Base-by-base conservation (phyloP, 2,888 invertebrate species). In the Acleris cristana region DNA sequence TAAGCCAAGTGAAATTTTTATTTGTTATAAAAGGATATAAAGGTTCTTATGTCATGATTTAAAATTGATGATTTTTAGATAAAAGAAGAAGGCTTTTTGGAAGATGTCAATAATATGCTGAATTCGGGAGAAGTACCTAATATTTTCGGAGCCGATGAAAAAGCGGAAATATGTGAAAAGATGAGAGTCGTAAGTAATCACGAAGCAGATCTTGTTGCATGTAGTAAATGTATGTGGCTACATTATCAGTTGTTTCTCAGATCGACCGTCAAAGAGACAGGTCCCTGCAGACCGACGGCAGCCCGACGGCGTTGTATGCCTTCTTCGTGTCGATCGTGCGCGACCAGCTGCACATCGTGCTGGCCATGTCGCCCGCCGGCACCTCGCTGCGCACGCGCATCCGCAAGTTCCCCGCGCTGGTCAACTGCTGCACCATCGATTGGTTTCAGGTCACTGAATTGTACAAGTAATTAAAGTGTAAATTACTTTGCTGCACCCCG, bases 81-180 rank as follows among this genome's bases (percentile, higher is more conserved):
- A 48, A 98, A 98, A 93, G 96, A 98, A 85, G 98, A 98, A 90
- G 96, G 96, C 0, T 98, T 98, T 81, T 90, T 99, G 59, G 98
- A 99, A 87, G 99, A 99, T 79, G 95, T 98, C 1, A 98, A 97
- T 82, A 98, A 98, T 83, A 94, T 99, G 86, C 88, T 99, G 54
- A 98, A 98, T 84, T 96, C 97, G 0, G 98, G 98, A 3, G 98
- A 98, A 93, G 97, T 98, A 0, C 98, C 98, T 0, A 98, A 98
- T 87, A 94, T 99, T 61, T 98, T 97, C 80, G 93, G 94, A 14
- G 89, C 94, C 5, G 98, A 98, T 75, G 98, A 99, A 81, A 97
- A 96, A 83, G 95, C 96, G 3, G 98, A 99, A 79, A 93, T 99
- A 40, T 97, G 97, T 84, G 98, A 99, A 79, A 98, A 97, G 88